Evolutionary conservation across 2,797 vertebrate genomes (phyloP), one percentile per base, ranked within the genome.

Genomic region (Enteromius fasciolatus): DNA sequence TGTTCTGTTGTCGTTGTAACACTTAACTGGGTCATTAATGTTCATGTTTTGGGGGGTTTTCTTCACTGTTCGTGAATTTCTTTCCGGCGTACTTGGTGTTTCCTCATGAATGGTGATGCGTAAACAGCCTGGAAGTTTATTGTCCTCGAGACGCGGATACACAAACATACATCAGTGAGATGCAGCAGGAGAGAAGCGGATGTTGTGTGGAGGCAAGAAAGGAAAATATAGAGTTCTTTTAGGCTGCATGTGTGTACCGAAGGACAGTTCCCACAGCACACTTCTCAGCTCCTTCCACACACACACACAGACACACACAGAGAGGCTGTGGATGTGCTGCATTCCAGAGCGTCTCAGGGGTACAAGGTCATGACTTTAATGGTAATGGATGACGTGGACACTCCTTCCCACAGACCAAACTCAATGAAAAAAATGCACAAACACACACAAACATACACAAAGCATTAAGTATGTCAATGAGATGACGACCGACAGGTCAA

Each of bases 211-310:
- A 78, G 61, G 76, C 78, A 48, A 78, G 77, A 57, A 72, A 67
- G 41, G 63, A 83, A 75, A 82, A 85, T 75, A n/a, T 80, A 41
- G 48, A 73, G 54, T 46, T 72, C 39, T 80, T 76, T 46, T 85
- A 50, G 70, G 66, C 78, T n/a, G 36, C 57, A 67, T 39, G 39
- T 69, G 54, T 39, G 39, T 80, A 63, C 72, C 28, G 15, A 52
- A 76, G 82, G 12, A 61, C 59, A 72, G 72, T 88, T 88, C 83
- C 85, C 87, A 88, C 57, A 84, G 50, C 63, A 54, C 73, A 59
- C 77, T 84, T 87, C 83, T 76, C 70, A 82, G 79, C 72, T 67
- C 31, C 36, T 78, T 81, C 78, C 74, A 69, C 68, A 76, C n/a
- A 52, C 28, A 82, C 48, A 36, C 31, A 23, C 28, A 3, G 1